Percentiles rank a stretch among this genome's conserved stretches.
These are phyloP conservation scores for Phaetusa simplex DNA, from an alignment of 2,113 vertebrate genomes.

Conservation along the genomic window DNA sequence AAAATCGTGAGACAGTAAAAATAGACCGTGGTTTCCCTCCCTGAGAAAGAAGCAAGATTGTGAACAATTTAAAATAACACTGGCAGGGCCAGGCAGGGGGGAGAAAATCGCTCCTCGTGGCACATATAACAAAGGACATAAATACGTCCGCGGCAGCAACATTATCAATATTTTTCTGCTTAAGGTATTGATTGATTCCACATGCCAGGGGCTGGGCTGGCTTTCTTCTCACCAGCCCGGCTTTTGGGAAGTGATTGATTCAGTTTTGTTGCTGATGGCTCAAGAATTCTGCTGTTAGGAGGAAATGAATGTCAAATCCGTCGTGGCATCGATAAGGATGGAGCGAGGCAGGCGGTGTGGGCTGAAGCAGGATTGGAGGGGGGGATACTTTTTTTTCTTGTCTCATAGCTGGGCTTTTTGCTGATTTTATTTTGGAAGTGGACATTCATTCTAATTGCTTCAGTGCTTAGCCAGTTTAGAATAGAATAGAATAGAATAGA, in stretches of 20 bases:
- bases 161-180: slow-evolving; percentile 23
- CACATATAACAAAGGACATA: background rate
- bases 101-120: background rate
- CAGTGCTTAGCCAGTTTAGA: background rate
- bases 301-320: background rate
- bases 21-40: background rate
- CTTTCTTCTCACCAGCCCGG: slow-evolving; percentile 14
- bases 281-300: slow-evolving; percentile 7
- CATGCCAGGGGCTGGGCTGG: background rate
- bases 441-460: background rate
- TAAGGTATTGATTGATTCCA: slow-evolving; percentile 22
- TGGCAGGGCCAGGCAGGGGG: background rate
- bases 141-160: background rate
- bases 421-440: background rate
- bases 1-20: background rate
- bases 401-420: background rate
- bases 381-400: background rate
- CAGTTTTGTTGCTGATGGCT: slow-evolving; percentile 24
- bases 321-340: background rate
- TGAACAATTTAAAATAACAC: background rate
- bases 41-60: background rate
- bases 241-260: slow-evolving; percentile 48
- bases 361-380: background rate
- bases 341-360: background rate
- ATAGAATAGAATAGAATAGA: background rate